Percentiles rank a stretch among this genome's conserved stretches.
Conservation (phyloP, 2,113 vertebrate species). For the Poeciliopsis prolifica region DNA sequence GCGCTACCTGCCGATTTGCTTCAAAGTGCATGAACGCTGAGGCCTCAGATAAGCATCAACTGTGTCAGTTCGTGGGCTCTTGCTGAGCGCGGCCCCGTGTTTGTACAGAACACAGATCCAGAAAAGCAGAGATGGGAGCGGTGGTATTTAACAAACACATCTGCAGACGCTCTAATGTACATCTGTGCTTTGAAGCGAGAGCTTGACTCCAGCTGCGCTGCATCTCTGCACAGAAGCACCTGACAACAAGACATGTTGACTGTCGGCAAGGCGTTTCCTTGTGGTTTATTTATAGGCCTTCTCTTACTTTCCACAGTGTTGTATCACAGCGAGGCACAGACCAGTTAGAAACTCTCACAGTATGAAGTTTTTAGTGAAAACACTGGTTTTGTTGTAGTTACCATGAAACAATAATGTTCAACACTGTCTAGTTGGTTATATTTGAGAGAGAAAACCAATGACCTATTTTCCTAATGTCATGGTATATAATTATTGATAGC, state of each 20-base stretch:
- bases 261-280: conserved; percentile 9
- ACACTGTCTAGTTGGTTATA: not conserved
- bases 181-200: conserved; percentile 15
- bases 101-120: conserved; percentile 24
- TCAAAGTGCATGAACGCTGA: conserved; percentile 23
- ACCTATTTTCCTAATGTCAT: too few relatives aligned
- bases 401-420: not conserved
- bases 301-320: conserved; percentile 2
- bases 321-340: not conserved
- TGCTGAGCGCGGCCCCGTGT: conserved; percentile 51
- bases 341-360: not conserved
- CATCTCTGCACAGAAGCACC: conserved; percentile 9
- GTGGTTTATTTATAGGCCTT: conserved; percentile 59
- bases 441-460: not conserved
- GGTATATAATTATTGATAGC: too few relatives aligned
- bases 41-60: conserved; percentile 60
- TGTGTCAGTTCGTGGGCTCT: conserved; percentile 55
- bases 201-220: conserved; percentile 5
- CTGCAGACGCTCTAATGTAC: conserved; percentile 15
- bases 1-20: conserved; percentile 26
- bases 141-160: conserved; percentile 45
- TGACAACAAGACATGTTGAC: conserved; percentile 22
- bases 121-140: not conserved
- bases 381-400: not conserved
- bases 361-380: not conserved